A percentile compares a stretch with the other conserved stretches of the same genome.
Conservation (phyloP, 2,797 vertebrate genomes). For the Triplophysa yarkandensis region DNA sequence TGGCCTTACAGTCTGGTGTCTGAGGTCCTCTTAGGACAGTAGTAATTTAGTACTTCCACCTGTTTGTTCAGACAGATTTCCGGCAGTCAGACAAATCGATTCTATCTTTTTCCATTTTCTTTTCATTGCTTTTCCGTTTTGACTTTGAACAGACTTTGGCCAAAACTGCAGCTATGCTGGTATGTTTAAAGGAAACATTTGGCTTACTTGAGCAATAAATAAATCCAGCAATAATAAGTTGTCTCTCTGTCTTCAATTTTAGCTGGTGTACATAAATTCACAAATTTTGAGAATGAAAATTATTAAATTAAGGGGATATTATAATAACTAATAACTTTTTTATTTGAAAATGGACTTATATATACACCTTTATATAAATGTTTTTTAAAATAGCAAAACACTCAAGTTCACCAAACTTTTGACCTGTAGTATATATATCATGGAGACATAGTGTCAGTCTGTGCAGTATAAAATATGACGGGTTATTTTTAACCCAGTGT, state of each 20-base stretch:
- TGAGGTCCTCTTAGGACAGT: constrained; percentile 30
- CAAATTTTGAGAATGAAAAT: not conserved
- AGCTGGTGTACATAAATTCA: not conserved
- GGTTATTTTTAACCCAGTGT: too few relatives aligned
- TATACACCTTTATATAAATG: too few relatives aligned
- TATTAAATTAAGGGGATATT: not conserved
- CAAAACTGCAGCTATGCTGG: not conserved
- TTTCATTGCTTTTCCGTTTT: constrained; percentile 12
- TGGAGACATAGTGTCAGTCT: not conserved
- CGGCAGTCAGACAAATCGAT: constrained; percentile 38
- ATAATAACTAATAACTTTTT: not conserved
- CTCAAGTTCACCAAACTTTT: too few relatives aligned
- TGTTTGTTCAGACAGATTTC: constrained; percentile 37
- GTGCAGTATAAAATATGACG: not conserved
- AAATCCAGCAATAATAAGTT: not conserved
- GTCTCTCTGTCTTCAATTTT: not conserved
- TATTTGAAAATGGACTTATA: not conserved
- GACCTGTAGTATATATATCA: too few relatives aligned
- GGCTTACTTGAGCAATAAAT: constrained; percentile 4
- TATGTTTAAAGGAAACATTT: constrained; percentile 1
- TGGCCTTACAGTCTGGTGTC: constrained; percentile 35
- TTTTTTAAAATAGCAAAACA: too few relatives aligned
- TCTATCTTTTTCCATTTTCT: constrained; percentile 32
- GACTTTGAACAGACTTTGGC: not conserved
- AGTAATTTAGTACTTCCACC: constrained; percentile 38